Base-by-base conservation (phyloP, 53 echinoderm and acorn worm species). In the Astropecten irregularis region DNA sequence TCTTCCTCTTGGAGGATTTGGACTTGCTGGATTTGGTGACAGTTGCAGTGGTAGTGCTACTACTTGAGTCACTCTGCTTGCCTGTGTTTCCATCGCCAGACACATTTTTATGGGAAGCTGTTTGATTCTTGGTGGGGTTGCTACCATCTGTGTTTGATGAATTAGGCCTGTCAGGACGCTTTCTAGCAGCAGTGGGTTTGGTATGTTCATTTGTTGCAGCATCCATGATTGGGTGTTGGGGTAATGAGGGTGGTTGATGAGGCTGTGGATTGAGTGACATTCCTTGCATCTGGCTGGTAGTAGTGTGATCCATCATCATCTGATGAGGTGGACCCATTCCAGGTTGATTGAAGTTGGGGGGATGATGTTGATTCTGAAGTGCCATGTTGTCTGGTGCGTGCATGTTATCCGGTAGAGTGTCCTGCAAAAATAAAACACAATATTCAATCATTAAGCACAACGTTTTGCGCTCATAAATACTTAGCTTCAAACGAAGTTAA, bases 1-100 rank as follows among this genome's bases (percentile, higher is more conserved):
- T 73, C 85, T 94, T 90, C 81, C 94, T 88, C 71, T 92, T 99
- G 4, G 79, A 79, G 40, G 79, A 79, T 62, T 79, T 79, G 31
- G 79, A 79, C 42, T 85, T 85, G 29, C 50, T 83, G 30, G 71
- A 74, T 65, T 85, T 85, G 66, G 86, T 85, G 18, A 3, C 44
- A 5, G 68, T 84, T 14, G 71, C 27, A 18, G 74, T 65, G 1
- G 73, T 68, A 27, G 40, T 87, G 40, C 42, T 26, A 46, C 38
- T 61, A 40, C 42, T 62, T 2, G 62, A 62, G 47, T 79, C 79
- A 48, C 48, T 79, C 23, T 79, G 60, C 22, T 60, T 79, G 37
- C 58, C 58, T 15, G 56, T 29, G 25, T 10, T 74, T 38, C 37
- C 74, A 42, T 79, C 79, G 19, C 61, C 46, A 9, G 79, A 46